Evolutionary conservation across 53 echinoderm and acorn worm species (phyloP).

Genomic region (Paracentrotus lividus): DNA sequence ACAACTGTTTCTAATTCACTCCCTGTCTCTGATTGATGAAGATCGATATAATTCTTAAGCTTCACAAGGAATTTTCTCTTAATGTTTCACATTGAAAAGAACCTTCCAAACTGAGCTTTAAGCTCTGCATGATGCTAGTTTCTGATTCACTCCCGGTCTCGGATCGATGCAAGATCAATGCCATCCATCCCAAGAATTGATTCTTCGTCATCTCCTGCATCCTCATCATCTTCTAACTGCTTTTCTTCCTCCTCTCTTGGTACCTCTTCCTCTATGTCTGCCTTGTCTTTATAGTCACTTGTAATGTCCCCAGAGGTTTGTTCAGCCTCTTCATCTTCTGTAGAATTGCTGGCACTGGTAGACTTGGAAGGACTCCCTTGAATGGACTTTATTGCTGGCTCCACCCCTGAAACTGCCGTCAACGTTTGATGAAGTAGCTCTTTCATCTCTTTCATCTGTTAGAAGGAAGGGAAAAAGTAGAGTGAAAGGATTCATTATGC

Average conservation of each 20-base stretch:
- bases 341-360: neutral
- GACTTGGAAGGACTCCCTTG: neutral
- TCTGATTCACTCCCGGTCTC: neutral
- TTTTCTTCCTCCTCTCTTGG: neutral
- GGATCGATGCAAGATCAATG: neutral
- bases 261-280: neutral
- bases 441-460: constrained; percentile 60
- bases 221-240: neutral
- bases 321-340: neutral
- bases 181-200: constrained; percentile 3
- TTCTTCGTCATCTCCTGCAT: neutral
- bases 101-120: no score
- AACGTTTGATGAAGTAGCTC: constrained; percentile 44
- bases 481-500: no score
- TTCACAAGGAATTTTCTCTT: no score
- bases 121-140: neutral
- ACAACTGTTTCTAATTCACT: no score
- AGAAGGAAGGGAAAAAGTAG: neutral
- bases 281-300: no score
- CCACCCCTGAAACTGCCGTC: constrained; percentile 7
- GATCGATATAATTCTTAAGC: no score
- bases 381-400: neutral
- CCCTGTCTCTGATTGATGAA: no score
- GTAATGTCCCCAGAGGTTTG: constrained; percentile 3
- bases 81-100: no score